Evolutionary conservation across 1,140 invertebrate species (phyloP), one percentile per base, ranked within the genome.

Genomic region (Parapsyche elsis): DNA sequence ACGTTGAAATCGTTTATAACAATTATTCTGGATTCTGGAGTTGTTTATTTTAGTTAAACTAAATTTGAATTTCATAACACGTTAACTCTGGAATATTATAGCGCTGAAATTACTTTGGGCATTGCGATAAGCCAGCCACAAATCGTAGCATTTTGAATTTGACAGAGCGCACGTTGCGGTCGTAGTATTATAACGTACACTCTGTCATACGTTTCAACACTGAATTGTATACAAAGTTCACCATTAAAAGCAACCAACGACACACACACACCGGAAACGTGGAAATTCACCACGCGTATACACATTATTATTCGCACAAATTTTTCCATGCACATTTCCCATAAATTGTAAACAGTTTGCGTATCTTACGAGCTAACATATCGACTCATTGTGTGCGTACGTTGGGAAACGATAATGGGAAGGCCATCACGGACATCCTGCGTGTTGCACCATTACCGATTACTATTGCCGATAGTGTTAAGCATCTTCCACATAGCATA

Each of bases 131-230:
- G 49, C 49, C 12, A 4, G 10, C 49, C 49, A 10, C 49, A 53
- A 53, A 53, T 53, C 49, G 49, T 12, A 14, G 49, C 49, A 53
- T 53, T 53, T 53, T 16, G 49, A 53, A 53, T 53, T 53, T 53
- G 49, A 53, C 49, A 53, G 49, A 14, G 10, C 12, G 49, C 12
- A 38, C 30, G 49, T 53, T 53, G 49, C 49, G 49, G 49, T 53
- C 10, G 49, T 12, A 16, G 2, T 38, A 38, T 38, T 4, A n/a
- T n/a, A 38, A 38, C 30, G 30, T 38, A 38, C 30, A 38, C 30
- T 38, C 30, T 38, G 30, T 12, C 49, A 14, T 46, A 12, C 10
- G 12, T 53, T 53, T 53, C 49, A 53, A 12, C 49, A 53, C 49
- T 12, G 16, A 53, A 7, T 53, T 10, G 2, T 53, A 38, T 38